Percentiles rank a stretch among this genome's conserved stretches.
These are phyloP conservation scores for Oreochromis aureus DNA, from an alignment of 2,113 vertebrate genomes.

Conservation along the genomic window DNA sequence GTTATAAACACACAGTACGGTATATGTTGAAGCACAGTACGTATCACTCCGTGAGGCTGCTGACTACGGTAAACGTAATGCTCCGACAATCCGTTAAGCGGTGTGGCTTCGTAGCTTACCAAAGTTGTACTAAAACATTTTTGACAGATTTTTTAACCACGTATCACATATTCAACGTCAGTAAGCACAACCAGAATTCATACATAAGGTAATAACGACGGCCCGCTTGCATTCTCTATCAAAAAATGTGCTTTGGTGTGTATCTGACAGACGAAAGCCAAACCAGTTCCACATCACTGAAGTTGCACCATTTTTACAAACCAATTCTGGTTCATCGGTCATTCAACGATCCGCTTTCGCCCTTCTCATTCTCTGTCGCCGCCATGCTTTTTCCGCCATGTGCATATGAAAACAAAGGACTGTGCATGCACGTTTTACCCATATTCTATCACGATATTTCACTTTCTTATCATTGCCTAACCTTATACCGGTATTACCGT, in stretches of 20 bases:
- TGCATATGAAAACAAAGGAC: not conserved
- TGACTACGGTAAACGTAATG: not conserved
- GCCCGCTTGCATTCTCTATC: not conserved
- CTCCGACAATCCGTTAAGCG: not conserved
- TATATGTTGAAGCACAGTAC: not conserved
- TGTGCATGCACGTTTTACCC: not conserved
- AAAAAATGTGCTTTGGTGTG: not conserved
- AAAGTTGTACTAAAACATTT: not conserved
- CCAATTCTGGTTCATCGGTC: too few species aligned
- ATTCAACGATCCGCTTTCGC: too few species aligned
- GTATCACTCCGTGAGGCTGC: not conserved
- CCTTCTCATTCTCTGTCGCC: too few species aligned
- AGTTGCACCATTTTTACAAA: too few species aligned
- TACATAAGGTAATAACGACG: not conserved
- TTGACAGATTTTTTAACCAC: not conserved
- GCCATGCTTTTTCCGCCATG: too few species aligned
- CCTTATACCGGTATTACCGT: not conserved
- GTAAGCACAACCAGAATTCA: not conserved
- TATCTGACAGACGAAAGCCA: not conserved
- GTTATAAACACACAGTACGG: too few species aligned
- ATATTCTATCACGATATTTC: not conserved
- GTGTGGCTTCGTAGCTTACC: not conserved
- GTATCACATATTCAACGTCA: not conserved
- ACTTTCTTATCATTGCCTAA: not conserved
- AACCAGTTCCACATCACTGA: too few species aligned